Evolutionary conservation across 2,888 invertebrate species (phyloP).

Genomic region (Trichacis sp.): DNA sequence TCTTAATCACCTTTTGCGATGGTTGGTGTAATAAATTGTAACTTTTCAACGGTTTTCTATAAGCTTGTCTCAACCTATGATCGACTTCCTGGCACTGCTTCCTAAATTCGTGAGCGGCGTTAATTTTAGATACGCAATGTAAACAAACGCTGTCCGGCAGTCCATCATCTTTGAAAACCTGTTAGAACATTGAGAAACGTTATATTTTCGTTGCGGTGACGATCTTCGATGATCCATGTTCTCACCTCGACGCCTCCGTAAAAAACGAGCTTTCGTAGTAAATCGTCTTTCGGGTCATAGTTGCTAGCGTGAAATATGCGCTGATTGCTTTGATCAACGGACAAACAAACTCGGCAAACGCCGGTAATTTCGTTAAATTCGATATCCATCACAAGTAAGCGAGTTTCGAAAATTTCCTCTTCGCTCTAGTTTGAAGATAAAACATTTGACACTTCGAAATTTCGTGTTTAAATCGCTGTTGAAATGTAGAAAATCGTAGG

Average conservation of each 20-base stretch:
- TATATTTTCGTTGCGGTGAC: not conserved
- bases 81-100: constrained; percentile 56
- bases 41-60: constrained; percentile 38
- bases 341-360: constrained; percentile 56
- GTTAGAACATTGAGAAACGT: not conserved
- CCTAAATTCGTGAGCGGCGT: constrained; percentile 54
- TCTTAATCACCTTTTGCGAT: constrained; percentile 5
- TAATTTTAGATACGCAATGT: constrained; percentile 50
- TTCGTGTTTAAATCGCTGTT: not conserved
- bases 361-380: not conserved
- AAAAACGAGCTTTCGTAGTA: constrained; percentile 49
- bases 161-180: constrained; percentile 56
- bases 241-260: constrained; percentile 59
- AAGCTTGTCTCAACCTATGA: constrained; percentile 47
- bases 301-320: constrained; percentile 46
- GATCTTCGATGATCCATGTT: too few relatives aligned
- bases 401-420: not conserved
- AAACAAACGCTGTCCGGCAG: constrained; percentile 54
- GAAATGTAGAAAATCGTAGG: not conserved
- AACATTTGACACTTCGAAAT: not conserved
- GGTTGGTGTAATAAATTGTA: not conserved
- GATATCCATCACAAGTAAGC: not conserved
- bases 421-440: not conserved
- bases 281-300: constrained; percentile 26
- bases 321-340: constrained; percentile 47